Evolutionary conservation across 2,888 invertebrate genomes (phyloP).

Genomic region (Volucella inflata): DNA sequence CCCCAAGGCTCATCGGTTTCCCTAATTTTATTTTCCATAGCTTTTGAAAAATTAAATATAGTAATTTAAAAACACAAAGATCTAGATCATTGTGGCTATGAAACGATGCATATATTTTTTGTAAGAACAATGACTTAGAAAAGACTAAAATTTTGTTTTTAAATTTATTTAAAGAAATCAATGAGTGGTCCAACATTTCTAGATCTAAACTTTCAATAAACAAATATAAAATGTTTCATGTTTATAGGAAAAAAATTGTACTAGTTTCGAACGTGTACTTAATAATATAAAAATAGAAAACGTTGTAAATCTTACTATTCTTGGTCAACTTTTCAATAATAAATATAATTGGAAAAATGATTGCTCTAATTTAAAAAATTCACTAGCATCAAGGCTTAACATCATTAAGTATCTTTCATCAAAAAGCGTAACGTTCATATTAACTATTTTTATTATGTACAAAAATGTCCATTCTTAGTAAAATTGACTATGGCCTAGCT

Average conservation of each 20-base stretch:
- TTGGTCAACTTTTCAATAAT: not conserved
- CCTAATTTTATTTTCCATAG: too few relatives aligned
- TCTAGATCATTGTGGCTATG: too few relatives aligned
- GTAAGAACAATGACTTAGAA: too few relatives aligned
- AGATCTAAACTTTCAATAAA: not conserved
- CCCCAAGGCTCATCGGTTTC: too few relatives aligned
- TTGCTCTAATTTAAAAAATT: not conserved
- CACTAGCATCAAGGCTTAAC: not conserved
- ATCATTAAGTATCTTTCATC: not conserved
- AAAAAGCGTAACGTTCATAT: conserved; percentile 8
- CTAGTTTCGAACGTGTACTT: not conserved
- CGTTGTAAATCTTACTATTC: not conserved
- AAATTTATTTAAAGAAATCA: not conserved
- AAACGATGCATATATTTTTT: too few relatives aligned
- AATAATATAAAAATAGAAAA: conserved; percentile 8
- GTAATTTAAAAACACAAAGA: too few relatives aligned
- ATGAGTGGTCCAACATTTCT: not conserved
- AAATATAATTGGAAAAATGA: not conserved
- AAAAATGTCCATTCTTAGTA: not conserved
- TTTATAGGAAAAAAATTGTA: not conserved
- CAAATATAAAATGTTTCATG: conserved; percentile 8
- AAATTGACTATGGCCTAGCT: too few relatives aligned
- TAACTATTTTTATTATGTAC: not conserved
- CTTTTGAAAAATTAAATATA: too few relatives aligned
- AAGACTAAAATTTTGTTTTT: too few relatives aligned